phyloP scores from a whole-genome alignment of 1,140 invertebrate genomes.

The Rhagoletis zephyria region DNA sequence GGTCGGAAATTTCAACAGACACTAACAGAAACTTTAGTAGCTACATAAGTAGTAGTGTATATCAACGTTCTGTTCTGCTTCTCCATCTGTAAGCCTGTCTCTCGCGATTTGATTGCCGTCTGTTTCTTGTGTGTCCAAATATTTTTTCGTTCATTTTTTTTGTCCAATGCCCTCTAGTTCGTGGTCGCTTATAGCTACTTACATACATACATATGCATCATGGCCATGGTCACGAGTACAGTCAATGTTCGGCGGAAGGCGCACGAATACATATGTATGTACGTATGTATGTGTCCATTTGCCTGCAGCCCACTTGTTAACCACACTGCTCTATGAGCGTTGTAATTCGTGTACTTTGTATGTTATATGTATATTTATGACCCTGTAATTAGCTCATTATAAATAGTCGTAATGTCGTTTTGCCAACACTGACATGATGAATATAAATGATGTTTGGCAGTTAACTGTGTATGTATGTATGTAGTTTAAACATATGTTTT shows the following conservation, averaged over 20 bases:
- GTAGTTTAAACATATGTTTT: slow-evolving; percentile 31
- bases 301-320: slow-evolving; percentile 25
- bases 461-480: too few relatives aligned
- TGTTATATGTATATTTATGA: slow-evolving; percentile 45
- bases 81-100: slow-evolving; percentile 7
- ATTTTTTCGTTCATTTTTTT: not conserved
- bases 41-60: too few relatives aligned
- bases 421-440: slow-evolving; percentile 42
- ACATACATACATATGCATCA: not conserved
- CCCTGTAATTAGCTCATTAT: slow-evolving; percentile 52
- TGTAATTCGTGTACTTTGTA: not conserved
- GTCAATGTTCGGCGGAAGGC: not conserved
- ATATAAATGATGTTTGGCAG: slow-evolving; percentile 47
- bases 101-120: not conserved
- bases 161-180: slow-evolving; percentile 13
- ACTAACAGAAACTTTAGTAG: not conserved
- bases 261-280: not conserved
- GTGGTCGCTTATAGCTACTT: not conserved
- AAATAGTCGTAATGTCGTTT: slow-evolving; percentile 52
- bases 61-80: not conserved
- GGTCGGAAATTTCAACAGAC: not conserved
- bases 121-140: slow-evolving; percentile 7
- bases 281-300: not conserved
- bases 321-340: not conserved
- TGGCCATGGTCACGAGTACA: slow-evolving; percentile 16